A percentile compares a stretch with the other conserved stretches of the same genome.
These are phyloP conservation scores for Cuniculus paca DNA, from an alignment of 2,797 vertebrate genomes.

Conservation along the genomic window DNA sequence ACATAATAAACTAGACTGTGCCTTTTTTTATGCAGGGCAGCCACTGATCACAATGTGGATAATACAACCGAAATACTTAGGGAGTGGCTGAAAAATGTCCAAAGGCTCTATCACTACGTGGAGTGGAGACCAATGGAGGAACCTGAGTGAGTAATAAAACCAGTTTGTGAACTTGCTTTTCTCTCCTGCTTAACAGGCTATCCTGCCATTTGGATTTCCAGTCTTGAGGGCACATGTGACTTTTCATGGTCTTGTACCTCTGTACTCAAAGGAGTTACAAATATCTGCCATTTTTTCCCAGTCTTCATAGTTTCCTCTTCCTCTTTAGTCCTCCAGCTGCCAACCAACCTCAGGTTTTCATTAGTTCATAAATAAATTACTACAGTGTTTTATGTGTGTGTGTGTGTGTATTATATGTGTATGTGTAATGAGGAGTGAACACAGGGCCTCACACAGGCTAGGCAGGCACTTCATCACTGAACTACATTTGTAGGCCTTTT, in stretches of 20 bases:
- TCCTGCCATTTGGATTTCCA: not conserved
- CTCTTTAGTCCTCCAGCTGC: not conserved
- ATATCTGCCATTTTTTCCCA: not conserved
- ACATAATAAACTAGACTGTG: not conserved
- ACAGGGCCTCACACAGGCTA: not conserved
- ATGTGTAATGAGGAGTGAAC: not conserved
- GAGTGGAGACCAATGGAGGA: slow-evolving; percentile 98
- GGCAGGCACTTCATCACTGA: not conserved
- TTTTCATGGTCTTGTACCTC: not conserved
- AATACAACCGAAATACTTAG: slow-evolving; percentile 95
- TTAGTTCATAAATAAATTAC: not conserved
- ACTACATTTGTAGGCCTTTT: not conserved
- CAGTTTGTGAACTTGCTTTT: too few species aligned
- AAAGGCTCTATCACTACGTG: slow-evolving; percentile 94
- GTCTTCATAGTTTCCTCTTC: not conserved
- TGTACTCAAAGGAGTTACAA: not conserved
- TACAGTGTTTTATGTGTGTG: not conserved
- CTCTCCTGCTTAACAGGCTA: not conserved
- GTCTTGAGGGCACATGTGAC: not conserved
- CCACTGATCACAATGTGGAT: slow-evolving; percentile 96
- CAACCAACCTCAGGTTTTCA: not conserved
- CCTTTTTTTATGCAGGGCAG: slow-evolving; percentile 90
- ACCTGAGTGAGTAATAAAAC: slow-evolving; percentile 91
- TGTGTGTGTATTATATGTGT: not conserved
- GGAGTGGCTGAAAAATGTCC: slow-evolving; percentile 95